Evolutionary conservation across 2,113 vertebrate genomes (phyloP).

Genomic region (Artemisiospiza belli): DNA sequence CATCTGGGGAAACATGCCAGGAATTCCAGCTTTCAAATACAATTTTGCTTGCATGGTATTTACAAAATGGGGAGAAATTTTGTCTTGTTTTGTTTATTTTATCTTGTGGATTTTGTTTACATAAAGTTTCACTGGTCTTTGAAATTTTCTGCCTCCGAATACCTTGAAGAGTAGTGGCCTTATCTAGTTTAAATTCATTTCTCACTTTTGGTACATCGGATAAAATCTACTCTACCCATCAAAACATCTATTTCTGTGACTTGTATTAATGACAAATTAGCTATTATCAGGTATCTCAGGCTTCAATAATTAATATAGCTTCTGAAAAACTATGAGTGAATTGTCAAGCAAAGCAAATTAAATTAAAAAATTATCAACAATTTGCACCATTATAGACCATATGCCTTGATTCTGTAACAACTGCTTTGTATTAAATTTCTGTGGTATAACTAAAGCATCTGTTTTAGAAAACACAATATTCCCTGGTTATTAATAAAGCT

Average conservation of each 20-base stretch:
- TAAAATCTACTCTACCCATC: not conserved
- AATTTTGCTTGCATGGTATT: not conserved
- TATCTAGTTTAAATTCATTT: not conserved
- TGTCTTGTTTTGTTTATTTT: not conserved
- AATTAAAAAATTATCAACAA: not conserved
- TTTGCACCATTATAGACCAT: not conserved
- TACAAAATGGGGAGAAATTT: not conserved
- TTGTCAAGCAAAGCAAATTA: not conserved
- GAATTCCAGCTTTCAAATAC: not conserved
- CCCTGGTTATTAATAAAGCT: conserved; percentile 57
- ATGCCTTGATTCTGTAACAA: not conserved
- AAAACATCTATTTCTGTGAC: not conserved
- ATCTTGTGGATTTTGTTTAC: not conserved
- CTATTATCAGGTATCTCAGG: not conserved
- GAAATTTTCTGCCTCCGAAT: not conserved
- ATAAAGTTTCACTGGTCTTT: not conserved
- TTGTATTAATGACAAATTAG: not conserved
- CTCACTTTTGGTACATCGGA: not conserved
- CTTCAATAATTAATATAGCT: conserved; percentile 10
- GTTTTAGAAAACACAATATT: conserved; percentile 56
- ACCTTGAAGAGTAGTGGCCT: not conserved
- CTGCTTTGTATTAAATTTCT: conserved; percentile 37
- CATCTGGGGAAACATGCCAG: not conserved
- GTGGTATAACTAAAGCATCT: conserved; percentile 44
- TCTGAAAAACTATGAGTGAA: not conserved